Evolutionary conservation across 2,888 invertebrate species (phyloP).

Genomic region (Meta bourneti): DNA sequence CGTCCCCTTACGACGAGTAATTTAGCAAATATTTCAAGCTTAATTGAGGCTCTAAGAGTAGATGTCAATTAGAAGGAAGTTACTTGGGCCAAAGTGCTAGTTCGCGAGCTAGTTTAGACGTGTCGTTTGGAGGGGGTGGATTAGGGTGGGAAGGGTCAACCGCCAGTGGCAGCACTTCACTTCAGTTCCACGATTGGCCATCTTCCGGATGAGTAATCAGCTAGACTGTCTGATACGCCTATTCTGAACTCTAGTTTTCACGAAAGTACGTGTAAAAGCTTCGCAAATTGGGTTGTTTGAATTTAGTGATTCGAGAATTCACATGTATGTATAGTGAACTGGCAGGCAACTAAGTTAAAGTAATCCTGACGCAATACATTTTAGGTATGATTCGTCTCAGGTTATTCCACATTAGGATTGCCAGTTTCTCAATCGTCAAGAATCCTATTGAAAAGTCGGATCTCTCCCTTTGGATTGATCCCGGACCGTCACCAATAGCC

Average conservation of each 20-base stretch:
- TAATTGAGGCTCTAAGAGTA: slow-evolving; percentile 32
- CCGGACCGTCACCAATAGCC: too few species aligned
- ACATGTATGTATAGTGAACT: too few species aligned
- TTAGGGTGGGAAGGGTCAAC: neutral
- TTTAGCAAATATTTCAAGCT: slow-evolving; percentile 40
- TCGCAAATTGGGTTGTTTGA: too few species aligned
- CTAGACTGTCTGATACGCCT: neutral
- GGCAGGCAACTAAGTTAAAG: too few species aligned
- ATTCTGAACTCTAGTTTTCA: neutral
- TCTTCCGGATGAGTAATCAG: neutral
- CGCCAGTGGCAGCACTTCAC: neutral
- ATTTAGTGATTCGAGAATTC: too few species aligned
- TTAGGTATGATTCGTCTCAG: too few species aligned
- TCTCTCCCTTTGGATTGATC: too few species aligned
- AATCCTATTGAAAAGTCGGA: too few species aligned
- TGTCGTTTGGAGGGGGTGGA: neutral
- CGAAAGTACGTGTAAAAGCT: neutral
- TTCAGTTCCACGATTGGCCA: neutral
- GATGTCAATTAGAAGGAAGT: slow-evolving; percentile 27
- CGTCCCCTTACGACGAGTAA: slow-evolving; percentile 2
- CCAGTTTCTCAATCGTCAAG: too few species aligned
- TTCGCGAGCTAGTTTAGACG: too few species aligned
- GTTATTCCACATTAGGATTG: too few species aligned
- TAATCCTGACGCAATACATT: too few species aligned
- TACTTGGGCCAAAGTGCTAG: neutral